Percentiles rank a stretch among this genome's conserved stretches.
Conservation (phyloP, 2,888 invertebrate genomes). For the Atethmia centrago region DNA sequence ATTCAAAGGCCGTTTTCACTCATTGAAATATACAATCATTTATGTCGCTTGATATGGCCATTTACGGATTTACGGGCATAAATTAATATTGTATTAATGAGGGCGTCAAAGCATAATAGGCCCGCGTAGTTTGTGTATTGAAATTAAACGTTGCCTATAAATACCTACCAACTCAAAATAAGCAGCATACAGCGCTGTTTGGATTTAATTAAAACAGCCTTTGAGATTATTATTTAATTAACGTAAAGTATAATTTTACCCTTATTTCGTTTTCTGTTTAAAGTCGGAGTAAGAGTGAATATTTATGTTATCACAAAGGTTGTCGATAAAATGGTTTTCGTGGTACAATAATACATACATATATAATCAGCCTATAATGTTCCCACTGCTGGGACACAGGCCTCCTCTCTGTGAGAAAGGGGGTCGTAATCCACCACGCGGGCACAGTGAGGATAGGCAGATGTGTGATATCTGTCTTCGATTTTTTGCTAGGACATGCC, state of each 20-base stretch:
- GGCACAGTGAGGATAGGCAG: too few species aligned
- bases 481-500: too few species aligned
- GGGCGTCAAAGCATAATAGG: slow-evolving; percentile 16
- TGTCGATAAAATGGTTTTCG: not conserved
- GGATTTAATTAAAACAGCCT: slow-evolving; percentile 76
- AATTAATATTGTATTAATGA: slow-evolving; percentile 36
- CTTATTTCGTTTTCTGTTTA: slow-evolving; percentile 49
- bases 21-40: slow-evolving; percentile 21
- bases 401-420: too few species aligned
- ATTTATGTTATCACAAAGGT: slow-evolving; percentile 10
- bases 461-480: too few species aligned
- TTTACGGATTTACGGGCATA: slow-evolving; percentile 14
- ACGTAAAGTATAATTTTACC: slow-evolving; percentile 64
- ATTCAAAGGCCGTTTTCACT: slow-evolving; percentile 24
- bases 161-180: slow-evolving; percentile 51
- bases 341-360: too few species aligned
- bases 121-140: slow-evolving; percentile 25
- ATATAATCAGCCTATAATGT: too few species aligned
- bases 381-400: too few species aligned
- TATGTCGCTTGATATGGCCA: slow-evolving; percentile 32
- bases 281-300: slow-evolving; percentile 9
- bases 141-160: slow-evolving; percentile 39
- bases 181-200: slow-evolving; percentile 63
- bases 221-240: slow-evolving; percentile 77
- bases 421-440: too few species aligned